Evolutionary conservation across 2,113 vertebrate species (phyloP).

Genomic region (Sula dactylatra): DNA sequence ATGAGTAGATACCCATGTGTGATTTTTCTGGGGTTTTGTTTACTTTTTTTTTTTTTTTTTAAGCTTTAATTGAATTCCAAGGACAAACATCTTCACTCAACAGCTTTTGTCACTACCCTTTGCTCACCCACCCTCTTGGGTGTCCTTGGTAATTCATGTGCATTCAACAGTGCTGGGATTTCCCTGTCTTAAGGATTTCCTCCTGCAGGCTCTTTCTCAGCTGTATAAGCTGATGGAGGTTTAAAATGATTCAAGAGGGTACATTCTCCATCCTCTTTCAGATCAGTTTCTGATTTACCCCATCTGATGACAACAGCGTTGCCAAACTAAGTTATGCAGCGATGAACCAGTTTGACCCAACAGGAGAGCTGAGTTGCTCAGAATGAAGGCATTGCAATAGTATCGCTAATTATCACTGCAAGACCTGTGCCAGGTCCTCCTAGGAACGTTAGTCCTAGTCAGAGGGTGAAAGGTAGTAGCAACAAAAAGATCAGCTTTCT

Average conservation of each 20-base stretch:
- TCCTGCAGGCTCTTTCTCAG: background rate
- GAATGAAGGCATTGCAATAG: background rate
- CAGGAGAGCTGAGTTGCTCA: background rate
- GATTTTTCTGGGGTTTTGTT: background rate
- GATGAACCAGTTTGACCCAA: conserved; percentile 7
- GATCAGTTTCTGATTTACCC: background rate
- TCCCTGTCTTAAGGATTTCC: background rate
- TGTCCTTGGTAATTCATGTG: background rate
- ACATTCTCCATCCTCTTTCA: background rate
- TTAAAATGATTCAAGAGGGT: background rate
- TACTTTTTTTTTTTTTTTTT: background rate
- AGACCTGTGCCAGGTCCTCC: background rate
- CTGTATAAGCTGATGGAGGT: background rate
- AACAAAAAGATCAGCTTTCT: background rate
- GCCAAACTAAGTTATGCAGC: background rate
- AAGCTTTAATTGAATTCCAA: background rate
- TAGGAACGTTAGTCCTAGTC: rapidly evolving
- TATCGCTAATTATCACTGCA: background rate
- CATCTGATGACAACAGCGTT: background rate
- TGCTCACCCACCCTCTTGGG: background rate
- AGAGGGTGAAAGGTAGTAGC: background rate
- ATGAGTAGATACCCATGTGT: rapidly evolving
- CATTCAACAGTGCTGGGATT: background rate
- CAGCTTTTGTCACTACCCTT: background rate
- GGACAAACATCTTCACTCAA: background rate